These are phyloP conservation scores for Gnathochromis pfefferi DNA, from an alignment of 2,113 vertebrate genomes.

Conservation along the genomic window DNA sequence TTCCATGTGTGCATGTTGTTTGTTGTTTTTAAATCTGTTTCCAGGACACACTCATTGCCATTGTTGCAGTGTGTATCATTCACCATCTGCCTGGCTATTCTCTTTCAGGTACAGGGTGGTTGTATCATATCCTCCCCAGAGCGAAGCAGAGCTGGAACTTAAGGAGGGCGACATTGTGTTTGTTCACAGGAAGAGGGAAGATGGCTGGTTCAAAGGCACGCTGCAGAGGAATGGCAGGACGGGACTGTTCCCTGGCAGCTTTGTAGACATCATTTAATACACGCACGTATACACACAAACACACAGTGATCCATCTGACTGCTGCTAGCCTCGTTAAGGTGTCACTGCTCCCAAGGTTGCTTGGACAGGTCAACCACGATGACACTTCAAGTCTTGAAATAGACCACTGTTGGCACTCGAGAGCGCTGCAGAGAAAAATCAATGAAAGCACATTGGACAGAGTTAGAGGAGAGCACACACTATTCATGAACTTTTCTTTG, in stretches of 20 bases:
- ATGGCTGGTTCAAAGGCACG: slow-evolving; percentile 99
- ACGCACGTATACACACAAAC: background rate
- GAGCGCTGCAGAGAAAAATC: background rate
- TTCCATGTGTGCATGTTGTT: background rate
- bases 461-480: slow-evolving; percentile 45
- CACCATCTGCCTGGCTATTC: background rate
- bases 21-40: background rate
- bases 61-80: background rate
- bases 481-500: slow-evolving; percentile 42
- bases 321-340: background rate
- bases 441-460: slow-evolving; percentile 36
- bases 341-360: background rate
- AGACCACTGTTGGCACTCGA: background rate
- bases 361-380: background rate
- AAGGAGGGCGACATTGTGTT: slow-evolving; percentile 99
- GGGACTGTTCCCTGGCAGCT: slow-evolving; percentile 96
- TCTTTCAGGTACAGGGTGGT: slow-evolving; percentile 87
- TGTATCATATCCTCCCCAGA: slow-evolving; percentile 97
- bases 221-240: slow-evolving; percentile 95
- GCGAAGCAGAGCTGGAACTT: slow-evolving; percentile 96
- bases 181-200: slow-evolving; percentile 93
- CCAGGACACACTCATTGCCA: background rate
- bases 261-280: slow-evolving; percentile 88
- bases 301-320: background rate
- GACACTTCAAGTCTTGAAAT: background rate